Conservation (phyloP, 37 sponge, comb jelly and placozoan genomes). For the Ianthella basta region DNA sequence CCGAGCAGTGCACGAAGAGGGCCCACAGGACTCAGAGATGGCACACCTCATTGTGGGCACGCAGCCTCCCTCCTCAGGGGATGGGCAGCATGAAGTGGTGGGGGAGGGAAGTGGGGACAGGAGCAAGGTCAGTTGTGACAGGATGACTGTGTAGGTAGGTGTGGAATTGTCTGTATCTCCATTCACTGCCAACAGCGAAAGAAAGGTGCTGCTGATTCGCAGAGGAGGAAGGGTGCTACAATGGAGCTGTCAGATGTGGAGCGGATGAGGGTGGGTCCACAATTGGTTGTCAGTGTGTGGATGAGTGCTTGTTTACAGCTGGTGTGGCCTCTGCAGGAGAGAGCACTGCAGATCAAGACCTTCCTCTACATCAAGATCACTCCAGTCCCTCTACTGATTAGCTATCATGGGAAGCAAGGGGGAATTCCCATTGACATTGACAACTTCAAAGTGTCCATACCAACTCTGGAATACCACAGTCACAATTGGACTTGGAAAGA, state of each 20-base stretch:
- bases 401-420: slow-evolving; percentile 71
- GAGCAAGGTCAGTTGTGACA: slow-evolving; percentile 10
- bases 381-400: slow-evolving; percentile 75
- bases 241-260: slow-evolving; percentile 63
- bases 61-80: not conserved
- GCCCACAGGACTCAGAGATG: slow-evolving; percentile 9
- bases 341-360: slow-evolving; percentile 84
- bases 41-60: slow-evolving; percentile 10
- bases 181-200: not conserved
- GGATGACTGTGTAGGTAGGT: not conserved
- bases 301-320: no score
- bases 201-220: not conserved
- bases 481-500: slow-evolving; percentile 89
- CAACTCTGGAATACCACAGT: slow-evolving; percentile 94
- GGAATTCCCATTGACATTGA: slow-evolving; percentile 75
- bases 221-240: not conserved
- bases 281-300: not conserved
- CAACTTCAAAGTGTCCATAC: slow-evolving; percentile 69
- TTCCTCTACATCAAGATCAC: slow-evolving; percentile 96
- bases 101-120: slow-evolving; percentile 26
- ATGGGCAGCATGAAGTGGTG: slow-evolving; percentile 18
- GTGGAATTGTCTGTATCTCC: not conserved
- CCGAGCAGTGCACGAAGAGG: not conserved
- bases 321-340: slow-evolving; percentile 48
- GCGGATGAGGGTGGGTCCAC: slow-evolving; percentile 64